These are phyloP conservation scores for Clarias magur DNA, from an alignment of 2,113 vertebrate species.

Conservation along the genomic window DNA sequence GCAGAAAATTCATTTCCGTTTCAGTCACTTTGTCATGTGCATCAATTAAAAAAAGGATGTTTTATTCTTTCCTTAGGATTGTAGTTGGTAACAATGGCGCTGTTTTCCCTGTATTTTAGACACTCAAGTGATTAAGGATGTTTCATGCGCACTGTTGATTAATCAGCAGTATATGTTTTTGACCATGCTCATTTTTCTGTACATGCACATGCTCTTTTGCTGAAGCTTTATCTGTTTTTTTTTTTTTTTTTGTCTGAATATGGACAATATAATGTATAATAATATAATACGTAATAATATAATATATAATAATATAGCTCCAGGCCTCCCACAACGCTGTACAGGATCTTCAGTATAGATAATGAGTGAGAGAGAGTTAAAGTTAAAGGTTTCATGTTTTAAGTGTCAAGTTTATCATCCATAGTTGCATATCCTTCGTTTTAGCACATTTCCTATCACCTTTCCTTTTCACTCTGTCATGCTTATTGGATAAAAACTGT, in stretches of 20 bases:
- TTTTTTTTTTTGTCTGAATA: background rate
- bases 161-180: background rate
- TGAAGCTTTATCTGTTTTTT: no score
- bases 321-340: no score
- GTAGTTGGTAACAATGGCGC: background rate
- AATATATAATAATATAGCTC: no score
- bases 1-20: background rate
- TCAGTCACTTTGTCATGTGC: background rate
- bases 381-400: no score
- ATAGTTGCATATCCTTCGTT: no score
- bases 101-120: background rate
- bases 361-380: no score
- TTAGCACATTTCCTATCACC: no score
- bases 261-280: background rate
- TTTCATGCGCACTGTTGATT: background rate
- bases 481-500: background rate
- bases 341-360: no score
- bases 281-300: background rate
- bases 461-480: background rate
- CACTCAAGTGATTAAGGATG: background rate
- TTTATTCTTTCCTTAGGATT: background rate
- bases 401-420: no score
- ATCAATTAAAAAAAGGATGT: background rate
- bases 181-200: background rate
- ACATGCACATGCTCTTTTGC: background rate